Conservation (phyloP, 2,888 invertebrate species). For the Pycnomerus fuliginosus region DNA sequence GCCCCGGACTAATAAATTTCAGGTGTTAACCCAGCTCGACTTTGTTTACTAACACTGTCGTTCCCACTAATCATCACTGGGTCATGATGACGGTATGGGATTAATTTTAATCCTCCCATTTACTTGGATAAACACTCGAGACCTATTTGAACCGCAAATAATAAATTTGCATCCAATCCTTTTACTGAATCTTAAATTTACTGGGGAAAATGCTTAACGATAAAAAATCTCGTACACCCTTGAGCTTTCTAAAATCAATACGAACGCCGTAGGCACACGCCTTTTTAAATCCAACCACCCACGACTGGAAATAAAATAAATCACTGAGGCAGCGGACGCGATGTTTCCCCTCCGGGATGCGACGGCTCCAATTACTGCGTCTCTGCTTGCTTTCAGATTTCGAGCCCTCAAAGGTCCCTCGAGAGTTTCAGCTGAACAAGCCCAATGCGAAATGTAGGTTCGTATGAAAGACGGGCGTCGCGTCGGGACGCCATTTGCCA, state of each 20-base stretch:
- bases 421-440: slow-evolving; percentile 20
- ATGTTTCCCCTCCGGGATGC: slow-evolving; percentile 37
- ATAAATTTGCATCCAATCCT: too few species aligned
- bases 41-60: slow-evolving; percentile 6
- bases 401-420: slow-evolving; percentile 27
- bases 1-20: slow-evolving; percentile 28
- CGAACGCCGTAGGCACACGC: slow-evolving; percentile 38
- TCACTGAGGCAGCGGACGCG: slow-evolving; percentile 30
- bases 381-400: slow-evolving; percentile 26
- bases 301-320: slow-evolving; percentile 45
- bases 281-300: slow-evolving; percentile 45
- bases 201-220: too few species aligned
- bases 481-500: slow-evolving; percentile 2
- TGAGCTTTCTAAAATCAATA: slow-evolving; percentile 40
- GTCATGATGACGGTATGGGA: too few species aligned
- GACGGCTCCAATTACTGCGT: slow-evolving; percentile 37
- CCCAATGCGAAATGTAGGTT: too few species aligned
- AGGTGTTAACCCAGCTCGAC: slow-evolving; percentile 5
- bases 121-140: too few species aligned
- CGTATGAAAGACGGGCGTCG: slow-evolving; percentile 1
- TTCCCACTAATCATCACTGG: too few species aligned
- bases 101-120: too few species aligned
- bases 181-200: too few species aligned
- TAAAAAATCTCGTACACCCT: too few species aligned
- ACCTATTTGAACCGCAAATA: too few species aligned